Evolutionary conservation across 1,140 invertebrate genomes (phyloP).

Genomic region (Aethina tumida): DNA sequence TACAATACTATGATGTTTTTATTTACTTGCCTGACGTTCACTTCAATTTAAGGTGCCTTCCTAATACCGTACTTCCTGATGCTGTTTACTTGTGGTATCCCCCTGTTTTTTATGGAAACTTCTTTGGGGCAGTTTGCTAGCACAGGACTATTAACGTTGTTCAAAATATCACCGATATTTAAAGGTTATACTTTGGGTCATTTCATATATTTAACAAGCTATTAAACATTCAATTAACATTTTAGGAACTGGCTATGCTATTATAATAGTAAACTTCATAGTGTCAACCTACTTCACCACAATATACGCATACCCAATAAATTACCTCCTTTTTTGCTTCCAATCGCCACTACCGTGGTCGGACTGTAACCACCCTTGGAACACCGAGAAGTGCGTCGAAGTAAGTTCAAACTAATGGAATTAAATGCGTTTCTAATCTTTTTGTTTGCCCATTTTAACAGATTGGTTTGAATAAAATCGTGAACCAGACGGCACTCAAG

Average conservation of each 20-base stretch:
- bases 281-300: conserved; percentile 90
- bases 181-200: conserved; percentile 59
- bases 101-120: conserved; percentile 83
- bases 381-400: conserved; percentile 62
- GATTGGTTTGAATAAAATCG: conserved; percentile 1
- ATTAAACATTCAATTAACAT: conserved; percentile 9
- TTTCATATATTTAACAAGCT: conserved; percentile 8
- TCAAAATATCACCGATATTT: conserved; percentile 65
- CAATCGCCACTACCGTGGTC: conserved; percentile 72
- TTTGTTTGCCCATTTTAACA: neutral
- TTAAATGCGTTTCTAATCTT: too few relatives aligned
- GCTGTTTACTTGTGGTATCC: conserved; percentile 71
- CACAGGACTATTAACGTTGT: conserved; percentile 70
- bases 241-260: conserved; percentile 70
- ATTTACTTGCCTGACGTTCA: neutral
- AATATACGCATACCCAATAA: conserved; percentile 83
- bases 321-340: conserved; percentile 69
- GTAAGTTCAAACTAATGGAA: conserved; percentile 35
- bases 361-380: conserved; percentile 80
- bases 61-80: conserved; percentile 65
- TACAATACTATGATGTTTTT: neutral
- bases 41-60: conserved; percentile 55
- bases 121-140: conserved; percentile 77
- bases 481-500: neutral
- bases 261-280: conserved; percentile 80